Evolutionary conservation across 2,113 vertebrate genomes (phyloP), one percentile per base, ranked within the genome.

Genomic region (Theristicus caerulescens): DNA sequence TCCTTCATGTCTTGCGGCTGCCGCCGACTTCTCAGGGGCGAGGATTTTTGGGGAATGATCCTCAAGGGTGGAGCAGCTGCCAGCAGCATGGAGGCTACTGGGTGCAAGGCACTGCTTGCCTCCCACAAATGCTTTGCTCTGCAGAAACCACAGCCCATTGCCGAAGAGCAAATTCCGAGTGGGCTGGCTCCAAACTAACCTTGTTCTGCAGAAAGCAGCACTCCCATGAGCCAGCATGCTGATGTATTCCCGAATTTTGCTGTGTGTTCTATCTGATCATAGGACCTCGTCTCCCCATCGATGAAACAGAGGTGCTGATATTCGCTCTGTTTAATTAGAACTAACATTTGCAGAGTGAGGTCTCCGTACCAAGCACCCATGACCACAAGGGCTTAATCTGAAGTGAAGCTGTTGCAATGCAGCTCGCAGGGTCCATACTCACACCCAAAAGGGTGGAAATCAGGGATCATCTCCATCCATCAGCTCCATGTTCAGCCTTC

Each of bases 1-100:
- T 65, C 19, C 57, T 58, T 73, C 65, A 8, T 1, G 6, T 57
- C 18, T 6, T 27, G 36, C 0, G 3, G 38, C 22, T 49, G 73
- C 38, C 1, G 1, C 40, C 0, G 1, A 1, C 27, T 64, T 69
- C 73, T 42, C 11, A 0, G 13, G 20, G 38, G 9, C 0, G 3
- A 79, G 67, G 62, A 29, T 13, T 82, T 78, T n/a, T 12, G 49
- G 82, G 59, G n/a, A 59, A 15, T 40, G 82, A n/a, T 38, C 69
- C 3, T 1, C 22, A 24, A 69, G 32, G 69, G 22, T 64, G 67
- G 66, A 70, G 67, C 31, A 46, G 61, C 47, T 1, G 0, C 36
- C 0, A 1, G 55, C 18, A 46, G 29, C 7, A 3, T 2, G 40
- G 55, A 55, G 57, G 29, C n/a, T 34, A 2, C 54, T 11, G 84